Conservation (phyloP, 35 echinoderm and acorn worm genomes). For the Diadema setosum region DNA sequence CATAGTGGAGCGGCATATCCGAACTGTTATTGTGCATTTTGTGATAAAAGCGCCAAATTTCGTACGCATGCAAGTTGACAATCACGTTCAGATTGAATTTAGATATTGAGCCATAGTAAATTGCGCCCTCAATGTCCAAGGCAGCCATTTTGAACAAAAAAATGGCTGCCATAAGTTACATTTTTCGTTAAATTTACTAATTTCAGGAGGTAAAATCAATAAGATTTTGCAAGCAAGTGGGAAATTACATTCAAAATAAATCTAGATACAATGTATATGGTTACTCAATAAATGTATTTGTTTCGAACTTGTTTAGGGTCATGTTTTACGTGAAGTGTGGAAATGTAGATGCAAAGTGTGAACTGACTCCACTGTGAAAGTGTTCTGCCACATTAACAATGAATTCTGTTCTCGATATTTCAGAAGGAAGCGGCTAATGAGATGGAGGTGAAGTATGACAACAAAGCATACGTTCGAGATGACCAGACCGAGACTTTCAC, state of each 20-base stretch:
- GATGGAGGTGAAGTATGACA: not conserved
- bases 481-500: not conserved
- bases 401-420: not conserved
- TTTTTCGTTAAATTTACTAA: too few relatives aligned
- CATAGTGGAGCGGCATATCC: too few relatives aligned
- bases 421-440: not conserved
- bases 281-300: not conserved
- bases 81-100: not conserved
- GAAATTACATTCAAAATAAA: not conserved
- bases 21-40: not conserved
- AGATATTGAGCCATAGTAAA: not conserved
- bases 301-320: not conserved
- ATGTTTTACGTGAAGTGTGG: not conserved
- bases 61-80: too few relatives aligned
- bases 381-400: not conserved
- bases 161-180: not conserved
- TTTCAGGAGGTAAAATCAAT: too few relatives aligned
- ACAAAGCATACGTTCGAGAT: not conserved
- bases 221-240: too few relatives aligned
- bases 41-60: not conserved
- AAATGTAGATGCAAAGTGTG: not conserved
- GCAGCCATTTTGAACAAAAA: not conserved
- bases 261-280: not conserved
- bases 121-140: not conserved
- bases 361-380: not conserved